Percentiles rank a stretch among this genome's conserved stretches.
phyloP scores from a whole-genome alignment of 2,113 vertebrate genomes.

The Steatornis caripensis region DNA sequence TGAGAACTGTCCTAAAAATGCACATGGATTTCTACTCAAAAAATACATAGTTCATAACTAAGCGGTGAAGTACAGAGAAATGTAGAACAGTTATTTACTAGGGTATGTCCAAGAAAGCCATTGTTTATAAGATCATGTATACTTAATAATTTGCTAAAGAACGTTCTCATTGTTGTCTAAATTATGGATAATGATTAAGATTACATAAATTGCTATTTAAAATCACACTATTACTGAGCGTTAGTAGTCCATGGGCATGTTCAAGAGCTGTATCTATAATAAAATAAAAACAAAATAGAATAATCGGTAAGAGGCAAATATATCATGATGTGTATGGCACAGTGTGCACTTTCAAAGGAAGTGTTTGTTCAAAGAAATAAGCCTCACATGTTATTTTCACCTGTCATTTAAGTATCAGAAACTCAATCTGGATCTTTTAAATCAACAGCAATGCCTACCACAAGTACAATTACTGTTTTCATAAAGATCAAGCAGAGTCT shows the following conservation, averaged over 20 bases:
- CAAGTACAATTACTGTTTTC: background rate
- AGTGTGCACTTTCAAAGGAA: constrained; percentile 14
- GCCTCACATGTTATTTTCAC: background rate
- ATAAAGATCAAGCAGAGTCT: constrained; percentile 19
- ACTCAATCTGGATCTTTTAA: constrained; percentile 29
- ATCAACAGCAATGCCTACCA: background rate
- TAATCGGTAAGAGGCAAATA: constrained; percentile 1
- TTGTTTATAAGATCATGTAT: background rate
- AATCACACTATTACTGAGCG: background rate
- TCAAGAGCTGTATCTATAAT: background rate
- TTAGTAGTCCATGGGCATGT: constrained; percentile 10
- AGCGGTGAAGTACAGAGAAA: background rate
- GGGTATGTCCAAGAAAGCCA: background rate
- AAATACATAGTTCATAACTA: background rate
- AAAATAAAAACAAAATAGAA: background rate
- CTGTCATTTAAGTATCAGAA: background rate
- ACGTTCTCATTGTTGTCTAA: background rate
- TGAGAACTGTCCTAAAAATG: constrained; percentile 1
- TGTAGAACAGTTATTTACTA: background rate
- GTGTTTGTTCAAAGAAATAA: background rate
- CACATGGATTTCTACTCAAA: background rate
- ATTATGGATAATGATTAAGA: background rate
- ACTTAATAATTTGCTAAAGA: constrained; percentile 7
- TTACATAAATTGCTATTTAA: background rate
- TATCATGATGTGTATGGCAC: background rate